A percentile compares a stretch with the other conserved stretches of the same genome.
Evolutionary conservation across 2,888 invertebrate genomes (phyloP).

Genomic region (Hesperia comma): DNA sequence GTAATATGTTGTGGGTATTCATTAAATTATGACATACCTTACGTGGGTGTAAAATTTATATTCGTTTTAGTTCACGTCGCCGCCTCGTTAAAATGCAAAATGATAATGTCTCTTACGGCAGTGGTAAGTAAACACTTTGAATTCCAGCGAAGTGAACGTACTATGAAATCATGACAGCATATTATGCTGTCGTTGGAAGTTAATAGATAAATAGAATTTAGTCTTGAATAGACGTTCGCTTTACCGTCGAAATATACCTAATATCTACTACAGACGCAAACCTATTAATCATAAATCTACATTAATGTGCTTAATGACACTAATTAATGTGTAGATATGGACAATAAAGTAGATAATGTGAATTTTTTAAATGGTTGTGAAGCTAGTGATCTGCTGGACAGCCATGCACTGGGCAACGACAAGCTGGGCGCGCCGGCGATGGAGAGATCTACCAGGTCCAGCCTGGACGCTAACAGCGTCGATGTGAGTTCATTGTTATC

Average conservation of each 20-base stretch:
- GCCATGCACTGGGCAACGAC: conserved; percentile 77
- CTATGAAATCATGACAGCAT: no score
- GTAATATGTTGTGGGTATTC: conserved; percentile 34
- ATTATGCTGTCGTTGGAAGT: no score
- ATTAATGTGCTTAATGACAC: conserved; percentile 59
- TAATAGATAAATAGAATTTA: conserved; percentile 43
- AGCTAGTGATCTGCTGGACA: conserved; percentile 81
- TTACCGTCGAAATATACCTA: conserved; percentile 52
- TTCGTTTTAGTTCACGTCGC: conserved; percentile 8
- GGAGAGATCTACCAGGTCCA: conserved; percentile 75
- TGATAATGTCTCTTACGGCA: conserved; percentile 74
- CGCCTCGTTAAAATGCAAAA: conserved; percentile 59
- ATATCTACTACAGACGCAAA: conserved; percentile 39
- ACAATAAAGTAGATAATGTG: conserved; percentile 74
- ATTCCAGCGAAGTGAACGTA: no score
- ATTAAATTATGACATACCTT: conserved; percentile 30
- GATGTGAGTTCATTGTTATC: conserved; percentile 68
- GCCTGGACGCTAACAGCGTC: conserved; percentile 76
- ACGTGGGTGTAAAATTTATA: conserved; percentile 1
- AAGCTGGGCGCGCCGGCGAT: conserved; percentile 67
- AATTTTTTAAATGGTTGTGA: conserved; percentile 70
- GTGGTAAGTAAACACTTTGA: conserved; percentile 76
- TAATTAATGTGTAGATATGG: conserved; percentile 74
- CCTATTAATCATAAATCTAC: conserved; percentile 62
- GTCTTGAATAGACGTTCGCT: conserved; percentile 57